Conservation (phyloP, 2,113 vertebrate genomes). For the Naja naja region DNA sequence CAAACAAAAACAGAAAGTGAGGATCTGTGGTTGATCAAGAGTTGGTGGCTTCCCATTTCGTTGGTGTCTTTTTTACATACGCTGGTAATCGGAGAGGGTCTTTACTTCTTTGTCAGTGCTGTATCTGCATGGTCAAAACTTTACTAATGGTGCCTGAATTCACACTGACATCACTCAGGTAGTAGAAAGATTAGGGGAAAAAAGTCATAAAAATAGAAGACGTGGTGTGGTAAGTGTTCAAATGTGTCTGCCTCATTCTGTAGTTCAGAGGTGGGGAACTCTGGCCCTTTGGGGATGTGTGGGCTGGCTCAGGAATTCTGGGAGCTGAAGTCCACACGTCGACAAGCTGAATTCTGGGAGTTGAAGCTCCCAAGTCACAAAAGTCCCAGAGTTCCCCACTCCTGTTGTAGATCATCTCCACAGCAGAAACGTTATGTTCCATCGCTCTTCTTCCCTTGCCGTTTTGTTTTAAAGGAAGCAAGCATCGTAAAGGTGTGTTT, state of each 20-base stretch:
- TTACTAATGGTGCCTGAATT: constrained; percentile 83
- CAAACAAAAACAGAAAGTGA: background rate
- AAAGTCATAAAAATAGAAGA: constrained; percentile 65
- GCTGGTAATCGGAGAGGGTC: constrained; percentile 71
- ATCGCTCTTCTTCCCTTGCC: constrained; percentile 32
- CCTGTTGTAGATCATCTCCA: constrained; percentile 47
- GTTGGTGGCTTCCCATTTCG: constrained; percentile 66
- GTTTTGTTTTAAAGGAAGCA: constrained; percentile 52
- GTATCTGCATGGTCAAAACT: constrained; percentile 75
- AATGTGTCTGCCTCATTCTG: constrained; percentile 69
- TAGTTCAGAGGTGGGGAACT: constrained; percentile 23
- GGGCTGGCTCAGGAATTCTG: no score
- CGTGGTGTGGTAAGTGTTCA: constrained; percentile 55
- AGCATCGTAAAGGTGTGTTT: constrained; percentile 62
- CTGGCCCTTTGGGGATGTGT: background rate
- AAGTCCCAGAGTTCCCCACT: background rate
- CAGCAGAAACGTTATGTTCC: constrained; percentile 58
- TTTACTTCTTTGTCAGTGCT: constrained; percentile 75
- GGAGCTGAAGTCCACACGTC: background rate
- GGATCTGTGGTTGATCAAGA: constrained; percentile 65
- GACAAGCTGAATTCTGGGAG: background rate
- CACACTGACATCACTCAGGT: constrained; percentile 84
- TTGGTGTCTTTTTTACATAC: constrained; percentile 71
- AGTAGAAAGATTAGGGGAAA: constrained; percentile 72
- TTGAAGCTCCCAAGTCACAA: background rate